These are phyloP conservation scores for Pitta sordida DNA, from an alignment of 2,113 vertebrate genomes.

Conservation along the genomic window DNA sequence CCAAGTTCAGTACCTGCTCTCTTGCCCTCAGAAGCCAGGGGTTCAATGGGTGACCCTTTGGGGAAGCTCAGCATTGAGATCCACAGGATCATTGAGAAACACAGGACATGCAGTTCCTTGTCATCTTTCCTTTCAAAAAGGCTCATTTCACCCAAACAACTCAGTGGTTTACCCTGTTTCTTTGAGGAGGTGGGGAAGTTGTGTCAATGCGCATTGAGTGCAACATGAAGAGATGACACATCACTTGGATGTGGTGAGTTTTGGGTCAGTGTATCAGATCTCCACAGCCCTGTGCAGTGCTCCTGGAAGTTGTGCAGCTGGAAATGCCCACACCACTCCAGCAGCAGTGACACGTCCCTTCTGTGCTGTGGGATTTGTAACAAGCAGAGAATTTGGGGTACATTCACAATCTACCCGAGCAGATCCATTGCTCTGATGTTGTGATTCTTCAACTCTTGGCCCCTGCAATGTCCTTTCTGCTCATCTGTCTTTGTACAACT, in stretches of 20 bases:
- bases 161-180: background rate
- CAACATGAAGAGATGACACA: background rate
- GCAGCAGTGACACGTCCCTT: background rate
- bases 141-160: background rate
- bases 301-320: background rate
- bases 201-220: background rate
- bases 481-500: background rate
- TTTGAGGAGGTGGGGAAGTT: background rate
- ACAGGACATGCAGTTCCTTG: background rate
- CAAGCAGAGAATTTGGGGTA: background rate
- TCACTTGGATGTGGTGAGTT: background rate
- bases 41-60: background rate
- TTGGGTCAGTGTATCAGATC: background rate
- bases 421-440: background rate
- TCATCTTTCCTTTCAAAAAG: background rate
- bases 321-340: background rate
- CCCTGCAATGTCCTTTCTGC: background rate
- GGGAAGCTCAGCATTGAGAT: background rate
- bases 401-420: background rate
- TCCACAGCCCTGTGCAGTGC: background rate
- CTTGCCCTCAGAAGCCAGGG: background rate
- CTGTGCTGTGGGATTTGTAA: background rate
- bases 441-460: background rate
- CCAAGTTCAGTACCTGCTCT: background rate
- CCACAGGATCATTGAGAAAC: no score